These are phyloP conservation scores for Myotis daubentonii DNA, from an alignment of 2,797 vertebrate genomes.

Conservation along the genomic window DNA sequence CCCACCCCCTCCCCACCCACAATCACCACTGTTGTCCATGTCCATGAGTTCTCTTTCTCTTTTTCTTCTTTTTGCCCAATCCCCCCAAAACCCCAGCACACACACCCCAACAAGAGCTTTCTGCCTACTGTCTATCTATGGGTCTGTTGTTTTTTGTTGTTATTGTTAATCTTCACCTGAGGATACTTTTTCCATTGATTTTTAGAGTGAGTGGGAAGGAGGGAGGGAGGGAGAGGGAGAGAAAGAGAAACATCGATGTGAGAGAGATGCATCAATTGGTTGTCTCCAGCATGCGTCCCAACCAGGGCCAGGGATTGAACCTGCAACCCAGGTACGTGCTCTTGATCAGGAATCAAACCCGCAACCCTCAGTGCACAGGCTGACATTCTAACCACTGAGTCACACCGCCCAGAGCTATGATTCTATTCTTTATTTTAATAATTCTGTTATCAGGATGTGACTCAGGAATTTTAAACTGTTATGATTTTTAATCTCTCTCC, in stretches of 20 bases:
- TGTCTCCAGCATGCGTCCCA: background rate
- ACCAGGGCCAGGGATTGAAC: background rate
- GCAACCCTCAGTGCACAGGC: no score
- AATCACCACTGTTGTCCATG: background rate
- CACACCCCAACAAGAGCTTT: background rate
- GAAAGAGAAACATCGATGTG: background rate
- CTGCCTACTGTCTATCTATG: background rate
- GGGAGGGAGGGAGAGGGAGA: background rate
- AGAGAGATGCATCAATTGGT: background rate
- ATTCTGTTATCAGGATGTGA: background rate
- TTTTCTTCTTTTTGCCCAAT: background rate
- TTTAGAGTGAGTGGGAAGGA: background rate
- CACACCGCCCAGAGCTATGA: background rate
- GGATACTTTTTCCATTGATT: background rate
- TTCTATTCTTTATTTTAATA: background rate
- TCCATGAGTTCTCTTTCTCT: background rate
- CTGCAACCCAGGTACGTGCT: no score
- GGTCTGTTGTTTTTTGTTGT: background rate
- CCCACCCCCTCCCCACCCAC: background rate
- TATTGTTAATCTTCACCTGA: no score
- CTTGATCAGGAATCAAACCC: background rate
- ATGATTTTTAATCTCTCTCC: background rate
- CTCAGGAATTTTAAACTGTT: conserved; percentile 1
- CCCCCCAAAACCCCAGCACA: background rate
- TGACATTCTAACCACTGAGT: background rate